These are phyloP conservation scores for Phytoseiulus persimilis DNA, from an alignment of 2,888 invertebrate species.

Conservation along the genomic window DNA sequence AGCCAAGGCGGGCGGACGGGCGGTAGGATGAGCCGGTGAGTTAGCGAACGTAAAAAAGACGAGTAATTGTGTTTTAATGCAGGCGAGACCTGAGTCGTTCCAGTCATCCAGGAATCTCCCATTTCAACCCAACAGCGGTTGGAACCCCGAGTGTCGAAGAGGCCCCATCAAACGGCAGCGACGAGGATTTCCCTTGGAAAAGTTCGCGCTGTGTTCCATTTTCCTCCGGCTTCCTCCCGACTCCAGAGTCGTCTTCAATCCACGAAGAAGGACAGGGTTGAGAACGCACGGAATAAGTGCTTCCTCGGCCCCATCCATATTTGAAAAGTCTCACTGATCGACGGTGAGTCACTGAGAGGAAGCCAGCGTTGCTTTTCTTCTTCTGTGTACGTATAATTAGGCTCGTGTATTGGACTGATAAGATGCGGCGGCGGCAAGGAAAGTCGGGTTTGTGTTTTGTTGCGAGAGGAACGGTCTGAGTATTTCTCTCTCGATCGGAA, in stretches of 20 bases:
- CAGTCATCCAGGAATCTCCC: neutral
- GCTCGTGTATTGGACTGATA: neutral
- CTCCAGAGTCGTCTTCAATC: too few species aligned
- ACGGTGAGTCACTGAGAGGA: neutral
- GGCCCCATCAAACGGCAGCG: neutral
- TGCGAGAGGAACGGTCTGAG: too few species aligned
- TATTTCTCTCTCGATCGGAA: too few species aligned
- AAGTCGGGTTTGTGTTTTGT: too few species aligned
- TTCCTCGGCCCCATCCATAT: too few species aligned
- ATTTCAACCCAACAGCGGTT: neutral
- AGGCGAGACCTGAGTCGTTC: neutral
- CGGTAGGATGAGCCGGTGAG: neutral
- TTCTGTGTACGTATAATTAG: neutral
- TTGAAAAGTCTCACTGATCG: too few species aligned
- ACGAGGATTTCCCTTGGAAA: neutral
- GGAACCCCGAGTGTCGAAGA: neutral
- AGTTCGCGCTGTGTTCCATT: neutral
- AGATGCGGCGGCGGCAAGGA: too few species aligned
- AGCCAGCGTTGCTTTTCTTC: neutral
- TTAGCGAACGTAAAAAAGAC: neutral
- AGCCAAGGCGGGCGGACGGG: neutral
- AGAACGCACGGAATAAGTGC: too few species aligned
- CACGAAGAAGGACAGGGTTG: too few species aligned
- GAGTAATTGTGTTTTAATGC: neutral
- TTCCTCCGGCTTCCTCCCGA: neutral